phyloP scores from a whole-genome alignment of 2,888 invertebrate species.

The Apodemia duryi region DNA sequence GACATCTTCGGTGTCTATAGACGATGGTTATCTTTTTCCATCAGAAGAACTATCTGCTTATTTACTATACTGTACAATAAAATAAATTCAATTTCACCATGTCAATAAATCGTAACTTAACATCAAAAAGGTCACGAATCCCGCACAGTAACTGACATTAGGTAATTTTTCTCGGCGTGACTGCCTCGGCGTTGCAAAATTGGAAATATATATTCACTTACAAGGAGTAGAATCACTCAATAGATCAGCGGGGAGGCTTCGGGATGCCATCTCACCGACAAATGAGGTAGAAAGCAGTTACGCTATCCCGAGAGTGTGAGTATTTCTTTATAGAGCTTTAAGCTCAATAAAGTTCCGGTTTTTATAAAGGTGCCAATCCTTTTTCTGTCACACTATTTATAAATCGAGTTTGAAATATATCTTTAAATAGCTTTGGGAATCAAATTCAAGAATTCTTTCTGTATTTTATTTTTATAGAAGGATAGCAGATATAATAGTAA shows the following conservation, averaged over 20 bases:
- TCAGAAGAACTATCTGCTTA: too few species aligned
- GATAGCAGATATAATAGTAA: too few species aligned
- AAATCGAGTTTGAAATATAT: not conserved
- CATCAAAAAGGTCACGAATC: constrained; percentile 21
- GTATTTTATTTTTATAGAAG: too few species aligned
- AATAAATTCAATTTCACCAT: not conserved
- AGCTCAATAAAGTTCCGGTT: constrained; percentile 13
- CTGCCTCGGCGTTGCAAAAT: constrained; percentile 34
- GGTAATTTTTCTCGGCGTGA: constrained; percentile 35
- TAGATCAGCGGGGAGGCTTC: constrained; percentile 49
- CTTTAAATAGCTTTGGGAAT: too few species aligned
- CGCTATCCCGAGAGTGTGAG: constrained; percentile 15
- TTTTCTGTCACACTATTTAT: constrained; percentile 7
- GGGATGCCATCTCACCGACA: constrained; percentile 45
- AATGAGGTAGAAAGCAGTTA: constrained; percentile 47
- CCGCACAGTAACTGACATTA: constrained; percentile 28
- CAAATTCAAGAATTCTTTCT: too few species aligned
- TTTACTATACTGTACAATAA: too few species aligned
- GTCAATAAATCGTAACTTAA: constrained; percentile 17
- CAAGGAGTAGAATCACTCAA: constrained; percentile 42
- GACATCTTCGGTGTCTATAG: too few species aligned
- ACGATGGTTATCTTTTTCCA: too few species aligned
- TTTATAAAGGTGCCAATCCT: constrained; percentile 1
- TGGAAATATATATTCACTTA: constrained; percentile 56
- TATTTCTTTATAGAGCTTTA: constrained; percentile 12